phyloP scores from a whole-genome alignment of 2,113 vertebrate genomes.

The Oceanites oceanicus region DNA sequence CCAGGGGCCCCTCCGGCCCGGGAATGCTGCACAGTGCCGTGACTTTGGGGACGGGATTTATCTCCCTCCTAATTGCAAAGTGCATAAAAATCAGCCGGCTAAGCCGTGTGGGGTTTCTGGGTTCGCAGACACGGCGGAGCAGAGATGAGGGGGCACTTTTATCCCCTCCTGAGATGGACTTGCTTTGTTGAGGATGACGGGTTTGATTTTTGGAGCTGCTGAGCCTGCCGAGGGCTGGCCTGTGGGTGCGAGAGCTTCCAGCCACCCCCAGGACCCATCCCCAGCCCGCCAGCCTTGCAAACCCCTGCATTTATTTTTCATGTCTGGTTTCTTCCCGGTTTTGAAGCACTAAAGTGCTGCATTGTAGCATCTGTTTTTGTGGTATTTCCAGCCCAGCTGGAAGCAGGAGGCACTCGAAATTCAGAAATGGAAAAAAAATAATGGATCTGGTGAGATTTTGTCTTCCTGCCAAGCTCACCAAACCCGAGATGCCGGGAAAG shows the following conservation, averaged over 20 bases:
- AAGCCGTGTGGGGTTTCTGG: not conserved
- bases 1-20: not conserved
- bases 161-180: not conserved
- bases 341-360: not conserved
- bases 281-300: not conserved
- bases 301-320: not conserved
- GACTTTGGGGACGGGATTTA: not conserved
- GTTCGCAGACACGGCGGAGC: not conserved
- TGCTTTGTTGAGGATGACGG: not conserved
- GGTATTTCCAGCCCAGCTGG: conserved; percentile 59
- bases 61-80: not conserved
- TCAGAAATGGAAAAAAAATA: not conserved
- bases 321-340: not conserved
- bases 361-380: conserved; percentile 45
- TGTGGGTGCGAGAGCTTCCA: not conserved
- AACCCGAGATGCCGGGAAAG: not conserved
- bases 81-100: not conserved
- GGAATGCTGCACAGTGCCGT: not conserved
- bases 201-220: not conserved
- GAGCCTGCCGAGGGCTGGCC: not conserved
- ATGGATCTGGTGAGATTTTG: not conserved
- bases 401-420: conserved; percentile 31
- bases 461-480: conserved; percentile 22
- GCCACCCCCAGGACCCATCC: not conserved
- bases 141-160: not conserved